These are phyloP conservation scores for Thamnophis sirtalis DNA, from an alignment of 2,113 vertebrate genomes.

Conservation along the genomic window DNA sequence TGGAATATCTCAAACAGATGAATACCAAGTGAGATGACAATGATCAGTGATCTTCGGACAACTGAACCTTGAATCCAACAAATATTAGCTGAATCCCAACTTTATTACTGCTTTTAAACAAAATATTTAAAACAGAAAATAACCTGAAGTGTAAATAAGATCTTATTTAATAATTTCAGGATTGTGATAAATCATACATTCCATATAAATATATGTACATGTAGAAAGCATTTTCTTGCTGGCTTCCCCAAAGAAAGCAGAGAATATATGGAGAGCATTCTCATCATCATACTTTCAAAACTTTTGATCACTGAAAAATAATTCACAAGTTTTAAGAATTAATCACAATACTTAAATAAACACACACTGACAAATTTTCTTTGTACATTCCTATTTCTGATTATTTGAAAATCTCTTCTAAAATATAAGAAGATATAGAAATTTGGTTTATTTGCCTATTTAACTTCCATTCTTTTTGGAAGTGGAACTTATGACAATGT, in stretches of 20 bases:
- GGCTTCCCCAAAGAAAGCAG: not conserved
- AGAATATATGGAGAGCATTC: not conserved
- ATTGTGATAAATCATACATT: not conserved
- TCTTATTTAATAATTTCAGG: not conserved
- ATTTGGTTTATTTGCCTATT: not conserved
- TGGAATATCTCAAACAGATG: conserved; percentile 5
- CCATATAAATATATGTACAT: not conserved
- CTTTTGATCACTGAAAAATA: not conserved
- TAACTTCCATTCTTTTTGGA: not conserved
- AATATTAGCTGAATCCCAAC: conserved; percentile 2
- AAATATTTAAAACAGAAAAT: not conserved
- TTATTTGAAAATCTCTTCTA: conserved; percentile 7
- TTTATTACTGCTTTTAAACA: not conserved
- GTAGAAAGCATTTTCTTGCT: not conserved
- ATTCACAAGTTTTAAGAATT: not conserved
- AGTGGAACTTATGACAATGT: conserved; percentile 21
- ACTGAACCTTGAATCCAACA: not conserved
- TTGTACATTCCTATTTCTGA: not conserved
- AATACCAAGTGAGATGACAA: not conserved
- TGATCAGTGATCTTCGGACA: not conserved
- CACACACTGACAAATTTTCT: not conserved
- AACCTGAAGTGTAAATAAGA: not conserved
- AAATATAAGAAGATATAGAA: not conserved
- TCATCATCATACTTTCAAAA: not conserved
- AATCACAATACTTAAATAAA: not conserved